Evolutionary conservation across 2,113 vertebrate species (phyloP).

Genomic region (Dissostichus mawsoni): DNA sequence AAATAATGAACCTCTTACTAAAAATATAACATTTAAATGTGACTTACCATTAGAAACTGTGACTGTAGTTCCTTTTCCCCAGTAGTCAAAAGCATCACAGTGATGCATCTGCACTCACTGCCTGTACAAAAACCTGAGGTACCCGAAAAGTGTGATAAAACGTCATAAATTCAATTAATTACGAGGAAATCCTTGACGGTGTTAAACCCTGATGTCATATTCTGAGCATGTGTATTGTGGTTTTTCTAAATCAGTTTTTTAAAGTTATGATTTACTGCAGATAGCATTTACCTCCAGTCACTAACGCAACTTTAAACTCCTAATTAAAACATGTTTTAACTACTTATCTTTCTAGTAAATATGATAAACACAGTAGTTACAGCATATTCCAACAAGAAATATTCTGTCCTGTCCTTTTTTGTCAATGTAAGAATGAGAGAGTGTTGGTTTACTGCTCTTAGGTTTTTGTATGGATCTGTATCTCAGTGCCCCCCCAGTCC

Average conservation of each 20-base stretch:
- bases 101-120: slow-evolving; percentile 30
- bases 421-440: not conserved
- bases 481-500: not conserved
- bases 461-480: slow-evolving; percentile 23
- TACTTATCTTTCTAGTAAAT: not conserved
- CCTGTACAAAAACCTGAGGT: slow-evolving; percentile 27
- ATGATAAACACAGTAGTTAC: not conserved
- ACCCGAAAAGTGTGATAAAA: not conserved
- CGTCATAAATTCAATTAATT: not conserved
- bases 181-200: not conserved
- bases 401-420: not conserved
- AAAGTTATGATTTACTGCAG: not conserved
- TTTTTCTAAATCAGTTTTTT: not conserved
- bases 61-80: slow-evolving; percentile 34
- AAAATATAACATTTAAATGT: slow-evolving; percentile 11
- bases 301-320: not conserved
- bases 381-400: not conserved
- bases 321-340: not conserved
- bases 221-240: not conserved
- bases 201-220: not conserved
- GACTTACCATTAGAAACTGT: slow-evolving; percentile 48
- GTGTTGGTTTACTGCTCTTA: not conserved
- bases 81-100: slow-evolving; percentile 42
- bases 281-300: not conserved
- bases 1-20: not conserved